phyloP scores from a whole-genome alignment of 2,888 invertebrate genomes.

The Ashinkailepas kermadecensis region DNA sequence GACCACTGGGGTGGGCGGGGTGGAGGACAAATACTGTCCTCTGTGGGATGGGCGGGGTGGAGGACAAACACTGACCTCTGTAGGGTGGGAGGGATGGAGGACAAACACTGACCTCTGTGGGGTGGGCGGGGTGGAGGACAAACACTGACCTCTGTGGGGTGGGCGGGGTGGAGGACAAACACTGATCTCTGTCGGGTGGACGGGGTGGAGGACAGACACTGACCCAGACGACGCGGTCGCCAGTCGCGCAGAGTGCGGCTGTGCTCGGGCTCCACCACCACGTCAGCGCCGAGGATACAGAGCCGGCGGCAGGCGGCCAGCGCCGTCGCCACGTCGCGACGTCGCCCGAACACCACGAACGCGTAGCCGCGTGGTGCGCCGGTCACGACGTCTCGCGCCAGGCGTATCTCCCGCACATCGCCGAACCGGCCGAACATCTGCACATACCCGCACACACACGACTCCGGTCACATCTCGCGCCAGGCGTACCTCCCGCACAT shows the following conservation, averaged over 20 bases:
- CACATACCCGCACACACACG: not conserved
- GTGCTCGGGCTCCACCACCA: slow-evolving; percentile 70
- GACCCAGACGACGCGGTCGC: slow-evolving; percentile 69
- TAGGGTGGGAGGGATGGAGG: too few species aligned
- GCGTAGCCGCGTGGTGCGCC: slow-evolving; percentile 74
- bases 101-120: too few species aligned
- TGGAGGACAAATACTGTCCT: too few species aligned
- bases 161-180: too few species aligned
- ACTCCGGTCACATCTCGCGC: too few species aligned
- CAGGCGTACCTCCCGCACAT: too few species aligned
- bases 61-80: too few species aligned
- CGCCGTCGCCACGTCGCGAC: slow-evolving; percentile 55
- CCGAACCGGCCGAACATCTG: slow-evolving; percentile 47
- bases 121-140: too few species aligned
- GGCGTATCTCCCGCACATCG: slow-evolving; percentile 52
- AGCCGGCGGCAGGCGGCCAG: slow-evolving; percentile 53
- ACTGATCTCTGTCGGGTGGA: too few species aligned
- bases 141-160: too few species aligned
- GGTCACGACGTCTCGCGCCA: slow-evolving; percentile 72
- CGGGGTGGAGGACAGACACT: slow-evolving; percentile 5
- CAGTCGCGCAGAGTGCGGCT: slow-evolving; percentile 64
- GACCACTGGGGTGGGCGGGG: too few species aligned
- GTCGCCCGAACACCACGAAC: slow-evolving; percentile 68
- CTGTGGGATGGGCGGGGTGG: too few species aligned
- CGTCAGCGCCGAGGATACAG: slow-evolving; percentile 56